A percentile compares a stretch with the other conserved stretches of the same genome.
Evolutionary conservation across 2,888 invertebrate genomes (phyloP).

Genomic region (Aproaerema taeniolella): DNA sequence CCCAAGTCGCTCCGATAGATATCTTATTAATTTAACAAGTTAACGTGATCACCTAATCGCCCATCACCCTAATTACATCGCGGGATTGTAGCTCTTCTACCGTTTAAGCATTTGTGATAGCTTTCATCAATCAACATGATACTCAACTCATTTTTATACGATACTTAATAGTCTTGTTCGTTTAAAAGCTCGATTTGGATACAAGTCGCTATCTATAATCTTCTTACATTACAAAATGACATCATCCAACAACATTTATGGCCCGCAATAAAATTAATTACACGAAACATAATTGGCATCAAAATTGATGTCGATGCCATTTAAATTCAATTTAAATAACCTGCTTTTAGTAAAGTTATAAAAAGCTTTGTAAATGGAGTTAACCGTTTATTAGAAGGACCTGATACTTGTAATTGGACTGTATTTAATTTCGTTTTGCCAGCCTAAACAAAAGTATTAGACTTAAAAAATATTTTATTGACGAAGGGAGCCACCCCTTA

Average conservation of each 20-base stretch:
- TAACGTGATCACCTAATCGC: conserved; percentile 11
- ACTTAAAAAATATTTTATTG: conserved; percentile 41
- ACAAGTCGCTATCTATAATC: not conserved
- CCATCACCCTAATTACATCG: conserved; percentile 9
- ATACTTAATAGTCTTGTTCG: not conserved
- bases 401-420: conserved; percentile 1
- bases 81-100: not conserved
- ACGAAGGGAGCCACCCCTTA: conserved; percentile 44
- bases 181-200: conserved; percentile 5
- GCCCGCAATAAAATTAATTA: conserved; percentile 10
- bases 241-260: conserved; percentile 7
- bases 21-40: conserved; percentile 46
- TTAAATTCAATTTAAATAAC: conserved; percentile 10
- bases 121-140: conserved; percentile 5
- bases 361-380: conserved; percentile 6
- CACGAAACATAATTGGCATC: conserved; percentile 10
- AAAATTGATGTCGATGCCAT: conserved; percentile 10
- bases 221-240: conserved; percentile 5
- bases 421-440: conserved; percentile 14
- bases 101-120: not conserved
- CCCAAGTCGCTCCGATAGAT: conserved; percentile 40
- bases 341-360: conserved; percentile 1
- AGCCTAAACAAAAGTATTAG: conserved; percentile 20
- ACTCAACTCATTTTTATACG: conserved; percentile 1
- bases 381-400: not conserved